Evolutionary conservation across 2,888 invertebrate species (phyloP).

Genomic region (Tribolium freemani): DNA sequence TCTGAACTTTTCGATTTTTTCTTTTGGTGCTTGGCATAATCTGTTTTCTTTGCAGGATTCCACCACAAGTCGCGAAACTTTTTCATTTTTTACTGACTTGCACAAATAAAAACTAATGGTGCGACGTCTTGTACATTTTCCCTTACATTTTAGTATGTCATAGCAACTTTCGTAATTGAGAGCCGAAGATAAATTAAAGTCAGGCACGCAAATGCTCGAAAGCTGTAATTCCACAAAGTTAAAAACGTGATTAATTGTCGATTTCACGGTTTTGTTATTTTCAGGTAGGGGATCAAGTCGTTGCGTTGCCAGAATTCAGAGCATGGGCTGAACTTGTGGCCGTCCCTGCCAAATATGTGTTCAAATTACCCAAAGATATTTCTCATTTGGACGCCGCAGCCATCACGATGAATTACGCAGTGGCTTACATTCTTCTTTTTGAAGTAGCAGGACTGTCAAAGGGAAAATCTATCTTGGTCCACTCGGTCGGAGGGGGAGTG

Average conservation of each 20-base stretch:
- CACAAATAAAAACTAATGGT: too few relatives aligned
- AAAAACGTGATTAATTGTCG: too few relatives aligned
- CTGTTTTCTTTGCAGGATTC: not conserved
- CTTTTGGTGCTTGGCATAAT: not conserved
- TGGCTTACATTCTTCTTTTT: slow-evolving; percentile 88
- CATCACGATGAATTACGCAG: slow-evolving; percentile 87
- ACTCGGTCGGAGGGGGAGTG: slow-evolving; percentile 91
- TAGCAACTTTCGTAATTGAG: not conserved
- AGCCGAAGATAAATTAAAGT: not conserved
- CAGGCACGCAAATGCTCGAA: not conserved
- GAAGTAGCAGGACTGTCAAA: slow-evolving; percentile 84
- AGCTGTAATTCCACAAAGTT: not conserved
- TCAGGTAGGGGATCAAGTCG: slow-evolving; percentile 85
- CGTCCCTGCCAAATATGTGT: slow-evolving; percentile 85
- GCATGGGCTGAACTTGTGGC: slow-evolving; percentile 90
- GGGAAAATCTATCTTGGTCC: slow-evolving; percentile 85
- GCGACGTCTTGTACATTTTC: too few relatives aligned
- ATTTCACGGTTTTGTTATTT: slow-evolving; percentile 35
- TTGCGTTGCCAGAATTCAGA: slow-evolving; percentile 86
- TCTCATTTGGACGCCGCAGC: slow-evolving; percentile 85
- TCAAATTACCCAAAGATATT: slow-evolving; percentile 82
- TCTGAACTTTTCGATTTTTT: slow-evolving; percentile 13
- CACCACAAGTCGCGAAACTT: not conserved
- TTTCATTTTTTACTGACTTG: not conserved
- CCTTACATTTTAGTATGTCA: not conserved